Evolutionary conservation across 2,888 invertebrate genomes (phyloP), one percentile per base, ranked within the genome.

Genomic region (Seira musarum): DNA sequence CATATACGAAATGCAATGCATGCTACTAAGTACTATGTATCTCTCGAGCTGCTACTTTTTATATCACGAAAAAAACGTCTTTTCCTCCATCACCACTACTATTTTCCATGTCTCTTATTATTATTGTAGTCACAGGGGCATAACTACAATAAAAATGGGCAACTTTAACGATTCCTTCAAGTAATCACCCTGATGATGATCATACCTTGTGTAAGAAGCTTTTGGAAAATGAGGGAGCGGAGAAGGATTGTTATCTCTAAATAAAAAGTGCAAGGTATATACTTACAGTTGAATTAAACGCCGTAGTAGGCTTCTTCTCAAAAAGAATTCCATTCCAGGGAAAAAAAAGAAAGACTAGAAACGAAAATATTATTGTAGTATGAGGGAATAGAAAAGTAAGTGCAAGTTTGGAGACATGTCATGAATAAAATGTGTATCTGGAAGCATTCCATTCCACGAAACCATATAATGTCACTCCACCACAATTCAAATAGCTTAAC

Each of bases 1-100:
- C 75, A 76, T 64, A 69, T 68, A 76, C 5, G 17, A 17, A 53
- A 40, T 40, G 40, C 13, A 40, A 40, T 40, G 40, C 13, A 40
- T 40, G 13, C 40, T n/a, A 40, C 40, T 40, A n/a, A n/a, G n/a
- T 30, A 8, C 30, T 30, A 30, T 8, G 30, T 30, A 30, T 30
- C 30, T n/a, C n/a, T n/a, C n/a, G n/a, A n/a, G n/a, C n/a, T 30
- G 8, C 30, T 30, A 30, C 30, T 30, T 30, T n/a, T n/a, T n/a
- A n/a, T 53, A 53, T 53, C 53, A 53, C 15, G 53, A 53, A 13
- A 53, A 53, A 53, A 17, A 40, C 13, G 30, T 53, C 53, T 53
- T 53, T 53, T 53, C 53, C 53, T 53, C 30, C 30, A 30, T 8
- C 30, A 30, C 30, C 30, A 30, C 30, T 8, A 30, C 30, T 13